These are phyloP conservation scores for Tipula lateralis DNA, from an alignment of 2,888 invertebrate species.

Conservation along the genomic window DNA sequence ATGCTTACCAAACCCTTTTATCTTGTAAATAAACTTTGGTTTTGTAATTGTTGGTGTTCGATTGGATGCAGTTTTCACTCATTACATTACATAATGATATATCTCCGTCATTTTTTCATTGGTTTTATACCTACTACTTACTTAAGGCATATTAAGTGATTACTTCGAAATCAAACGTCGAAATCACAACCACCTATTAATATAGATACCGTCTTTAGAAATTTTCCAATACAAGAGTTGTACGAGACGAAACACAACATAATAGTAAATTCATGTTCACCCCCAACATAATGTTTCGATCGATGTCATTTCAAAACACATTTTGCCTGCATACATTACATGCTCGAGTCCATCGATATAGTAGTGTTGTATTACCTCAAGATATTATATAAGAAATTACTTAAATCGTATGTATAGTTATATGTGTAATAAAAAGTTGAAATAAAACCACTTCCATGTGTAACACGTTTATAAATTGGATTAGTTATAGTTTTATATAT, in stretches of 20 bases:
- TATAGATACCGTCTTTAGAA: too few relatives aligned
- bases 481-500: not conserved
- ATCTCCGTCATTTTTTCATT: too few relatives aligned
- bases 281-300: not conserved
- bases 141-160: too few relatives aligned
- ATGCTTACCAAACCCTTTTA: too few relatives aligned
- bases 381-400: constrained; percentile 5
- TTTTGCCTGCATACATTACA: not conserved
- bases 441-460: constrained; percentile 11
- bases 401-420: not conserved
- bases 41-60: too few relatives aligned
- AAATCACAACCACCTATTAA: too few relatives aligned
- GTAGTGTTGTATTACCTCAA: not conserved
- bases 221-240: too few relatives aligned
- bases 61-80: too few relatives aligned
- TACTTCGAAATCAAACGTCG: too few relatives aligned
- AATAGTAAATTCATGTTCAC: not conserved
- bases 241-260: not conserved
- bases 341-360: not conserved
- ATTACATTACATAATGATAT: too few relatives aligned
- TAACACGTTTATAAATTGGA: constrained; percentile 5
- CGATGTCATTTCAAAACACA: not conserved
- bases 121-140: too few relatives aligned
- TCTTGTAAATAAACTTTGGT: too few relatives aligned
- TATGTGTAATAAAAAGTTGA: not conserved